Evolutionary conservation across 2,113 vertebrate genomes (phyloP).

Genomic region (Centropristis striata): DNA sequence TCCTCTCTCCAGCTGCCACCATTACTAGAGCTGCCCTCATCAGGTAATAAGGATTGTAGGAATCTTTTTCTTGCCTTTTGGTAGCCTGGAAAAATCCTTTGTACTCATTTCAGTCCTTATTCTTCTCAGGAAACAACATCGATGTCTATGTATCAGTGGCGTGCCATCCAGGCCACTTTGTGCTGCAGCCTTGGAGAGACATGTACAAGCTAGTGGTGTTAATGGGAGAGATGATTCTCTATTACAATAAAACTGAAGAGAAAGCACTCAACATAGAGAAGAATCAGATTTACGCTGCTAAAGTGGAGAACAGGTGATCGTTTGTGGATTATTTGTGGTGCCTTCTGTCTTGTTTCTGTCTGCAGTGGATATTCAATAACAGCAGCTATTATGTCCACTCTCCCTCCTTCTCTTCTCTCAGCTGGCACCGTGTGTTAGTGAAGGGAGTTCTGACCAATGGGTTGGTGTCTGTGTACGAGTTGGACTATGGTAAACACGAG

Average conservation of each 20-base stretch:
- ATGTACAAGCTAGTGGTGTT: conserved; percentile 94
- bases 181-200: conserved; percentile 96
- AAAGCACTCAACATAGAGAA: conserved; percentile 86
- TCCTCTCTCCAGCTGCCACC: conserved; percentile 84
- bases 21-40: conserved; percentile 85
- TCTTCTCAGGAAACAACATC: conserved; percentile 80
- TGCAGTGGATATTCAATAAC: neutral
- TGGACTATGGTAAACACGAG: conserved; percentile 96
- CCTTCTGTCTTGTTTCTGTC: neutral
- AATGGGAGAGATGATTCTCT: conserved; percentile 98
- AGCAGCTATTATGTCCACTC: neutral
- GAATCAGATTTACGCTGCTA: conserved; percentile 94
- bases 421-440: conserved; percentile 95
- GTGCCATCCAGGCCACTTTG: conserved; percentile 96
- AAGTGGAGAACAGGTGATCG: conserved; percentile 95
- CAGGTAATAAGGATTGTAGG: conserved; percentile 60
- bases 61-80: no score
- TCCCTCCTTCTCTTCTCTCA: conserved; percentile 53
- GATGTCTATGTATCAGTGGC: conserved; percentile 94
- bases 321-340: neutral
- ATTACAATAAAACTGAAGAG: conserved; percentile 92
- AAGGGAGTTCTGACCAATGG: conserved; percentile 94
- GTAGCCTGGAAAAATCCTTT: neutral
- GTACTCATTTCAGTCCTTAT: neutral
- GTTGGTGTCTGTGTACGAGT: conserved; percentile 92